A percentile compares a stretch with the other conserved stretches of the same genome.
These are phyloP conservation scores for Alaudala cheleensis DNA, from an alignment of 2,113 vertebrate species.

Conservation along the genomic window DNA sequence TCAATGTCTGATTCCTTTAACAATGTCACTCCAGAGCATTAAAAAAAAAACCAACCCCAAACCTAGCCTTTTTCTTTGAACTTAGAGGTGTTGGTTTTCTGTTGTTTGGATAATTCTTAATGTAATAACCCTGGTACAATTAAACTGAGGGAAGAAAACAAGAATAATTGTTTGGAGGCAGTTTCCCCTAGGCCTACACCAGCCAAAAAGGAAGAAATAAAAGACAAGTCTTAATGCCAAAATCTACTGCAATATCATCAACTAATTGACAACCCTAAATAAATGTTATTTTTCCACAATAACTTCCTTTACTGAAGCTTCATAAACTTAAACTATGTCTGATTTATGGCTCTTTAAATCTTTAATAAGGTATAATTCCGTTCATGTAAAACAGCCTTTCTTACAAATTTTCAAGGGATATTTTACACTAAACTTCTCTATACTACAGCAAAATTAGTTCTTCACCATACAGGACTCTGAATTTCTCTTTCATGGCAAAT, in stretches of 20 bases:
- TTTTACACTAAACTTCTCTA: neutral
- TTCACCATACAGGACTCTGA: slow-evolving; percentile 1
- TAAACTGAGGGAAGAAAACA: neutral
- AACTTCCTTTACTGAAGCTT: neutral
- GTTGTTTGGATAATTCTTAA: neutral
- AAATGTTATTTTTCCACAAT: neutral
- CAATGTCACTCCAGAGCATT: neutral
- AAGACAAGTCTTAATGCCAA: neutral
- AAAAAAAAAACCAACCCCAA: neutral
- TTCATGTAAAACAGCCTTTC: neutral
- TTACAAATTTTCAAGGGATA: neutral
- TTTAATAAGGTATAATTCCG: neutral
- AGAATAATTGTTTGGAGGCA: neutral
- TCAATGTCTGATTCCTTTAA: neutral
- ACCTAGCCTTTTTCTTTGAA: neutral
- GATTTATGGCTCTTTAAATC: neutral
- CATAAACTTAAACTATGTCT: neutral
- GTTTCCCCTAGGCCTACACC: neutral
- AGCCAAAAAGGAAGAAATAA: neutral
- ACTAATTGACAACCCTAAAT: neutral
- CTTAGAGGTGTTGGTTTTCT: neutral
- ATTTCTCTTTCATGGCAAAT: slow-evolving; percentile 30
- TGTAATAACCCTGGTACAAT: neutral
- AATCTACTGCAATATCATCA: neutral
- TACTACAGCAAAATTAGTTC: slow-evolving; percentile 10